phyloP scores from a whole-genome alignment of 2,888 invertebrate genomes.

The Melieria picta region DNA sequence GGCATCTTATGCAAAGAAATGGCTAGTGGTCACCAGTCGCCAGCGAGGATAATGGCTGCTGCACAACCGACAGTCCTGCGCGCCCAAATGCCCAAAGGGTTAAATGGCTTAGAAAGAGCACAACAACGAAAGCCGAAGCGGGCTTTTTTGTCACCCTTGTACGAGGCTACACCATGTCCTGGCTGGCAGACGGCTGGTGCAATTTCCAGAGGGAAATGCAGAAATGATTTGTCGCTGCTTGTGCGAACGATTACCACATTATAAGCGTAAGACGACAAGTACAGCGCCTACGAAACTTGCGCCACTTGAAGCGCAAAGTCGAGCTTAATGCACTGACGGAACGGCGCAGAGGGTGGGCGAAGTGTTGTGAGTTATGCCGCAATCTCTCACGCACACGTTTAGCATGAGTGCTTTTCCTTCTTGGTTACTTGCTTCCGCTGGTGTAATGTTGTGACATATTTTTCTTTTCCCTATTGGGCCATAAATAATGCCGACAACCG shows the following conservation, averaged over 20 bases:
- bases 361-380: constrained; percentile 10
- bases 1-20: constrained; percentile 32
- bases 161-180: background rate
- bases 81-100: constrained; percentile 37
- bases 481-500: constrained; percentile 55
- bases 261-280: constrained; percentile 47
- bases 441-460: constrained; percentile 59
- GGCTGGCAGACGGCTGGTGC: background rate
- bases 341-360: background rate
- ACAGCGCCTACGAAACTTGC: no score
- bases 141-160: constrained; percentile 38
- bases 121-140: constrained; percentile 31
- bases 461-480: constrained; percentile 58
- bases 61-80: constrained; percentile 31
- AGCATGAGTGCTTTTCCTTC: no score
- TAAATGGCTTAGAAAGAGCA: constrained; percentile 40
- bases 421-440: background rate
- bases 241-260: constrained; percentile 64
- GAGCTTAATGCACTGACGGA: no score
- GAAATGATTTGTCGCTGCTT: constrained; percentile 65
- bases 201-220: constrained; percentile 36
- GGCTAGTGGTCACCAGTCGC: constrained; percentile 8
- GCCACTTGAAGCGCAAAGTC: no score
- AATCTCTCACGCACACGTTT: no score
- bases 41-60: constrained; percentile 8